Conservation (phyloP, 1,140 invertebrate genomes). For the Scylla paramamosain region DNA sequence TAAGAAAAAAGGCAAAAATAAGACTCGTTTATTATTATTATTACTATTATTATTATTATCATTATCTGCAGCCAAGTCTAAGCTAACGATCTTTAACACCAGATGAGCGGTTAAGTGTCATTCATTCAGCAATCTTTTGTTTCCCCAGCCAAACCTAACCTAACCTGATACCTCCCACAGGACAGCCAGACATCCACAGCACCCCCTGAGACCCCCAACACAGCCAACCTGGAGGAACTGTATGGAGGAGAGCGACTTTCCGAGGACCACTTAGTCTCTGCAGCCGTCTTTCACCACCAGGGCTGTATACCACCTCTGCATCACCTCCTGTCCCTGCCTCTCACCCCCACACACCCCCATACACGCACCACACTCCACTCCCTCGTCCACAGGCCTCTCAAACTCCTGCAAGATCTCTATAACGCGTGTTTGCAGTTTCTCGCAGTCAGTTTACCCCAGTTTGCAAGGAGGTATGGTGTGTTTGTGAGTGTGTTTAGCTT, state of each 20-base stretch:
- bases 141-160: no score
- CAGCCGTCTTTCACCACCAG: slow-evolving; percentile 89
- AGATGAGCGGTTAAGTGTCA: no score
- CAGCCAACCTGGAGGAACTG: slow-evolving; percentile 79
- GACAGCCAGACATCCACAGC: not conserved
- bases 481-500: slow-evolving; percentile 13
- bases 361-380: slow-evolving; percentile 79
- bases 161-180: not conserved
- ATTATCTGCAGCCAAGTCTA: not conserved
- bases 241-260: slow-evolving; percentile 87
- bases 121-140: no score
- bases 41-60: not conserved
- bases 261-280: slow-evolving; percentile 89
- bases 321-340: slow-evolving; percentile 83
- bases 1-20: not conserved
- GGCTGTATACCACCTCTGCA: slow-evolving; percentile 89
- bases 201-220: slow-evolving; percentile 73
- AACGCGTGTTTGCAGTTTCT: slow-evolving; percentile 56
- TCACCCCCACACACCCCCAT: slow-evolving; percentile 78
- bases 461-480: not conserved
- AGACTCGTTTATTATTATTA: not conserved
- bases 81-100: no score
- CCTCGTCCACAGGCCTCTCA: no score
- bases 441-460: slow-evolving; percentile 54
- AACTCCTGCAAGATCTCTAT: not conserved